These are phyloP conservation scores for Cephus spinipes DNA, from an alignment of 2,888 invertebrate genomes.

Conservation along the genomic window DNA sequence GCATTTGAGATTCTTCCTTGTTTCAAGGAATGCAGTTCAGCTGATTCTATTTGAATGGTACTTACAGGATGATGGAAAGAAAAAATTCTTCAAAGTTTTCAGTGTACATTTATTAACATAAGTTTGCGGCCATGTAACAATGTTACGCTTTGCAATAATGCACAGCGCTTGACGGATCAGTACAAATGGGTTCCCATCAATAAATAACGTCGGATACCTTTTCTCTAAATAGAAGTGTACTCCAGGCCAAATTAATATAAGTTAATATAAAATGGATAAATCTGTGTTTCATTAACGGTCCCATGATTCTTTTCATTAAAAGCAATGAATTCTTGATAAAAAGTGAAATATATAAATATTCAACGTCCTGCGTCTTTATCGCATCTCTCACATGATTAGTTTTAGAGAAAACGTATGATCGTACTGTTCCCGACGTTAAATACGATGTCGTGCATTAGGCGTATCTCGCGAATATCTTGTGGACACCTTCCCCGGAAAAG, in stretches of 20 bases:
- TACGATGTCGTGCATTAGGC: neutral
- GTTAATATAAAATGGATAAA: constrained; percentile 12
- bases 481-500: neutral
- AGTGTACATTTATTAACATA: constrained; percentile 38
- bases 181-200: constrained; percentile 19
- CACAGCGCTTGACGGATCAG: constrained; percentile 19
- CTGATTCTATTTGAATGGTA: too few species aligned
- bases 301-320: constrained; percentile 12
- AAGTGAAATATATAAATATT: constrained; percentile 41
- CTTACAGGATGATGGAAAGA: too few species aligned
- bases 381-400: neutral
- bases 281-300: constrained; percentile 10
- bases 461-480: neutral
- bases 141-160: constrained; percentile 26
- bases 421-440: neutral
- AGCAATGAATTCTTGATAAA: constrained; percentile 26
- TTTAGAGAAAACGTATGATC: neutral
- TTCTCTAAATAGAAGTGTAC: constrained; percentile 10
- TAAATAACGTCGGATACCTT: constrained; percentile 24
- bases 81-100: neutral
- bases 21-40: neutral
- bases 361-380: constrained; percentile 10
- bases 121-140: constrained; percentile 34
- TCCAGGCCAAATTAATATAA: neutral
- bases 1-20: neutral